These are phyloP conservation scores for Acanthosepion lycidas DNA, from an alignment of 2,888 invertebrate genomes.

Conservation along the genomic window DNA sequence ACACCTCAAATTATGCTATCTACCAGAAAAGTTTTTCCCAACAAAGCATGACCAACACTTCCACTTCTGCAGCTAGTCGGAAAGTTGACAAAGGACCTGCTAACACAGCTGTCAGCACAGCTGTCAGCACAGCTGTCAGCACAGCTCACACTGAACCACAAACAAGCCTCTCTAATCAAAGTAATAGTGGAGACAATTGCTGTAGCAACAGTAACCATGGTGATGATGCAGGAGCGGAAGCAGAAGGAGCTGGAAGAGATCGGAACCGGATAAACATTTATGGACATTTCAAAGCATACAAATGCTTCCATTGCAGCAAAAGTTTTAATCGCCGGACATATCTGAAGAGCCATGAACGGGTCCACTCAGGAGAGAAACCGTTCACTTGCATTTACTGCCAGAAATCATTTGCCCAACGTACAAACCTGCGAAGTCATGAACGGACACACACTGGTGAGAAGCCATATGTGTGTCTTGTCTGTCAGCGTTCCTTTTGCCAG, in stretches of 20 bases:
- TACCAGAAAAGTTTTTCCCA: slow-evolving; percentile 22
- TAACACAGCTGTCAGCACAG: background rate
- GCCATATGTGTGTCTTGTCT: background rate
- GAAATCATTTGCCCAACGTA: slow-evolving; percentile 23
- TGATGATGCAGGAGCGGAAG: background rate
- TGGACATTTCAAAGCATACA: slow-evolving; percentile 1
- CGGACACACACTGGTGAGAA: slow-evolving; percentile 42
- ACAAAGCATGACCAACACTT: background rate
- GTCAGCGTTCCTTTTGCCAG: slow-evolving; percentile 12
- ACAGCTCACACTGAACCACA: background rate
- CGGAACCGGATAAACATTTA: background rate
- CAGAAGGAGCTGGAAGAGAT: background rate
- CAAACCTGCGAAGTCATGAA: slow-evolving; percentile 39
- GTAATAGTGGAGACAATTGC: background rate
- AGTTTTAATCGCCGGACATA: slow-evolving; percentile 34
- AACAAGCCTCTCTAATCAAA: background rate
- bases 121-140: background rate
- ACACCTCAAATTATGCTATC: background rate
- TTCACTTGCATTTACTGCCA: slow-evolving; percentile 34
- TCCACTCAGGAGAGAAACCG: slow-evolving; percentile 35
- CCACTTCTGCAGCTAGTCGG: background rate
- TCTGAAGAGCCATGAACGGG: slow-evolving; percentile 10
- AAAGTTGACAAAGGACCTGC: background rate
- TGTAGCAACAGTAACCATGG: background rate
- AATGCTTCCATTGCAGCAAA: slow-evolving; percentile 8